These are phyloP conservation scores for Leptodactylus fuscus DNA, from an alignment of 2,113 vertebrate species.

Conservation along the genomic window DNA sequence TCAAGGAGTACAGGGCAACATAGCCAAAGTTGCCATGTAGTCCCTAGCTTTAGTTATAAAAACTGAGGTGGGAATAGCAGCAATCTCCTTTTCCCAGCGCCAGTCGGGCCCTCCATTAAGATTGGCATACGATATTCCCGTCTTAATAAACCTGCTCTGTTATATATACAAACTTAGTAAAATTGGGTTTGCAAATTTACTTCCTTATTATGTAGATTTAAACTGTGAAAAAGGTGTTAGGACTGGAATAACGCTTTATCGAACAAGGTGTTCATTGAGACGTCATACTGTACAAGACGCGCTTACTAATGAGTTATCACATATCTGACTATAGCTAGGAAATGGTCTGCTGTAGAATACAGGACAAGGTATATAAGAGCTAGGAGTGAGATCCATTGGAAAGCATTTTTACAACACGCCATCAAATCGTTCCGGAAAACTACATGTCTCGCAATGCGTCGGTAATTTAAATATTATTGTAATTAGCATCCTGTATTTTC, in stretches of 20 bases:
- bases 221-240: background rate
- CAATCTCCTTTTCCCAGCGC: too few species aligned
- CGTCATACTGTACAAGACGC: background rate
- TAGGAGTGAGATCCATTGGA: background rate
- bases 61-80: too few species aligned
- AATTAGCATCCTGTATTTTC: conserved; percentile 3
- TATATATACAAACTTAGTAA: background rate
- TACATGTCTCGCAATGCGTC: background rate
- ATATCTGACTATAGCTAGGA: background rate
- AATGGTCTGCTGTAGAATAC: background rate
- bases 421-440: background rate
- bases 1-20: too few species aligned
- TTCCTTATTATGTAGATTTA: background rate
- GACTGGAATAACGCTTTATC: background rate
- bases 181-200: background rate
- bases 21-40: too few species aligned
- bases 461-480: conserved; percentile 12
- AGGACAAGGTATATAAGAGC: background rate
- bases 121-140: too few species aligned
- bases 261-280: background rate
- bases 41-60: too few species aligned
- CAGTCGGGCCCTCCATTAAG: too few species aligned
- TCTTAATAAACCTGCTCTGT: too few species aligned
- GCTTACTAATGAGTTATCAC: background rate
- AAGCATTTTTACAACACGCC: background rate